These are phyloP conservation scores for Aricia artaxerxes DNA, from an alignment of 2,888 invertebrate species.

Conservation along the genomic window DNA sequence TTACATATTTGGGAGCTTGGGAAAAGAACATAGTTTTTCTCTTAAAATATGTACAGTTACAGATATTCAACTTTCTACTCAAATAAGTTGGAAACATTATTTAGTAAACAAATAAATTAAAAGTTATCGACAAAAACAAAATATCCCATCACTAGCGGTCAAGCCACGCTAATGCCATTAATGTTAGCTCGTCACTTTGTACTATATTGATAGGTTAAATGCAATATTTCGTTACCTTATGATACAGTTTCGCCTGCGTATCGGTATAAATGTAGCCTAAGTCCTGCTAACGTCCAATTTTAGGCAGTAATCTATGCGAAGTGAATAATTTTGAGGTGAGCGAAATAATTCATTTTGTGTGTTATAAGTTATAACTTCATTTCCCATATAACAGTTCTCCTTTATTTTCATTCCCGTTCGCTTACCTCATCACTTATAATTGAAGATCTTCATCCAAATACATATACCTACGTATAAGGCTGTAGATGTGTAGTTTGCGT, in stretches of 20 bases:
- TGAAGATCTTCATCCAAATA: no score
- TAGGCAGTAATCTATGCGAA: not conserved
- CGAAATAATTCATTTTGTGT: not conserved
- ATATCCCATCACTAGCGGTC: constrained; percentile 53
- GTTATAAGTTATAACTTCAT: no score
- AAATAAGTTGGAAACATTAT: no score
- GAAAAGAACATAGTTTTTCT: no score
- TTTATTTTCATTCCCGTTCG: no score
- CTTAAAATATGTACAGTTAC: no score
- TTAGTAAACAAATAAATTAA: not conserved
- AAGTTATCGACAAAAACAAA: constrained; percentile 23
- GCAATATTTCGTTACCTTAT: constrained; percentile 43
- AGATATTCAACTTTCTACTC: no score
- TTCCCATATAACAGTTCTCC: no score
- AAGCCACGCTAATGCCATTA: constrained; percentile 72
- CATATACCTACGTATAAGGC: no score
- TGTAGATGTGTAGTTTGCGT: no score
- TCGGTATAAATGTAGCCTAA: constrained; percentile 18
- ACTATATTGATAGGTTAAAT: constrained; percentile 65
- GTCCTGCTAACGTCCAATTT: not conserved
- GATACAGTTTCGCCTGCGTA: constrained; percentile 1
- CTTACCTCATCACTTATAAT: no score
- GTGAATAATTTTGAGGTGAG: not conserved
- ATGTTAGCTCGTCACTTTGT: constrained; percentile 65
- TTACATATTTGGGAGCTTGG: no score